Conservation (phyloP, 2,797 vertebrate species). For the Sarcophilus harrisii region DNA sequence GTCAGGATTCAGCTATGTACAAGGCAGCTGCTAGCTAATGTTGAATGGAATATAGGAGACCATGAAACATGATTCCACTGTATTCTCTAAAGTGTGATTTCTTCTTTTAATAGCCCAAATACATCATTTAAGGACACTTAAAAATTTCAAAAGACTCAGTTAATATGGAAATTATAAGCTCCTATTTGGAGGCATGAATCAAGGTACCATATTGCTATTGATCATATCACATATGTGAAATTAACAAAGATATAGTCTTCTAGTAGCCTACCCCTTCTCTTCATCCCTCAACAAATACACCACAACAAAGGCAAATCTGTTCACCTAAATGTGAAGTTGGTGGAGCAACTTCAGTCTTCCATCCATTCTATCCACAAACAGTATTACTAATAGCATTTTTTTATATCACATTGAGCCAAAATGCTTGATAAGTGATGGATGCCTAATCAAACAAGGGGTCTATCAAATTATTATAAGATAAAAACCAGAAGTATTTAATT, state of each 20-base stretch:
- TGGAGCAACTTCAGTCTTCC: neutral
- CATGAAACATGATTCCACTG: neutral
- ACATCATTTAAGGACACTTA: neutral
- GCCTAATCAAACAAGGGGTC: neutral
- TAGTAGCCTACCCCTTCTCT: neutral
- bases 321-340: neutral
- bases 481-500: neutral
- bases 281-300: neutral
- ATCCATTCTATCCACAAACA: neutral
- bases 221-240: neutral
- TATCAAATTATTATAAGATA: neutral
- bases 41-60: neutral
- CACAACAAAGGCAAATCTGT: neutral
- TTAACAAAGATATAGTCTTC: neutral
- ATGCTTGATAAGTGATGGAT: neutral
- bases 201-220: neutral
- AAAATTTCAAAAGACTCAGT: neutral
- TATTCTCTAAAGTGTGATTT: constrained; percentile 6
- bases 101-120: neutral
- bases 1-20: neutral
- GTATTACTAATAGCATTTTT: neutral
- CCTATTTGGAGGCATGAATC: neutral
- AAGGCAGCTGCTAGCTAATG: neutral
- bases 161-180: neutral
- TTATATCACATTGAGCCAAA: neutral